A percentile compares a stretch with the other conserved stretches of the same genome.
phyloP scores from a whole-genome alignment of 2,797 vertebrate genomes.

The Clamator glandarius region DNA sequence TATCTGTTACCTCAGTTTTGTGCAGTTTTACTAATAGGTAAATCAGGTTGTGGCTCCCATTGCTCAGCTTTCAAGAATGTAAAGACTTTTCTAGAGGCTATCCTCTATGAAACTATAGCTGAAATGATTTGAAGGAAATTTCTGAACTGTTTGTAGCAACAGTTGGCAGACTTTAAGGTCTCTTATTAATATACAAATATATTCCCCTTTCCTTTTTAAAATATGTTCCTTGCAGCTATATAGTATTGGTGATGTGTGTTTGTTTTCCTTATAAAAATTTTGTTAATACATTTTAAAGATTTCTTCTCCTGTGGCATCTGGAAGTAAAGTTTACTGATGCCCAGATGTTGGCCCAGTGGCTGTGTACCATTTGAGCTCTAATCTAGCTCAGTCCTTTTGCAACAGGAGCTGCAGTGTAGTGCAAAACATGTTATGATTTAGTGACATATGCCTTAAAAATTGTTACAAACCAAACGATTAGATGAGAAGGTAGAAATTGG shows the following conservation, averaged over 20 bases:
- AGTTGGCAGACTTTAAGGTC: background rate
- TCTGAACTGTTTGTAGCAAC: background rate
- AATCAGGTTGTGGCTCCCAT: background rate
- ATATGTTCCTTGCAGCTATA: background rate
- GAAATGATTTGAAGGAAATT: background rate
- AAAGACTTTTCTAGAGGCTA: background rate
- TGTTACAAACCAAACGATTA: background rate
- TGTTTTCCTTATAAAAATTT: background rate
- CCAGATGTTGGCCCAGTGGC: background rate
- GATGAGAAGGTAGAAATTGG: background rate
- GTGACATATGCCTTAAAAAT: background rate
- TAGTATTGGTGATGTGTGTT: background rate
- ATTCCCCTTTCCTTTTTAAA: background rate
- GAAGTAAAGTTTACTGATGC: background rate
- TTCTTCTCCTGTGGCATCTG: background rate
- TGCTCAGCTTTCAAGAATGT: background rate
- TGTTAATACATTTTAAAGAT: background rate
- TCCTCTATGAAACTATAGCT: background rate
- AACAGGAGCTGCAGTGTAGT: background rate
- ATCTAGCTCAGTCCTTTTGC: background rate
- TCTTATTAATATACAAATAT: background rate
- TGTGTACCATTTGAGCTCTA: background rate
- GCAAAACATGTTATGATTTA: background rate
- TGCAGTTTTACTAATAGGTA: background rate
- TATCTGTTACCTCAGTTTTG: background rate